Base-by-base conservation (phyloP, 2,797 vertebrate species). In the Sternotherus odoratus region DNA sequence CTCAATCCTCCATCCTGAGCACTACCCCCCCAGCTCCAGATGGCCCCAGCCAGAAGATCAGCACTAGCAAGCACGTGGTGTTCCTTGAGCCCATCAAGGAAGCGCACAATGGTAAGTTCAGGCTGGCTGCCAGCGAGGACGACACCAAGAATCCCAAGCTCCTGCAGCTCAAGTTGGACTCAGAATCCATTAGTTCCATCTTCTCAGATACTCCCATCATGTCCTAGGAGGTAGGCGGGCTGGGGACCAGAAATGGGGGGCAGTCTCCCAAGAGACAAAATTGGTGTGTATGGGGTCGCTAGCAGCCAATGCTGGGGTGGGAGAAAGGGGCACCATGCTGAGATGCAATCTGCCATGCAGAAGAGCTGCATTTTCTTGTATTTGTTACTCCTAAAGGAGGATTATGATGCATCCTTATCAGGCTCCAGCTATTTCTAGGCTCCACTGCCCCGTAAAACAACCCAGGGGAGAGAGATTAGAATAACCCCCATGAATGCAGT, bases 41-140 rank as follows among this genome's bases (percentile, higher is more conserved):
- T 0, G 98, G 98, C 57, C 98, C 98, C 5, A 98, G 98, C 81
- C 99, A 98, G 93, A 99, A 99, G 98, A 98, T 98, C 97, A 98
- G 99, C 39, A 96, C 98, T 97, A 99, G 98, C 98, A 99, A 99
- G 95, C 99, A 99, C 3, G 99, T 99, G 83, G 99, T 99, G 83
- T 99, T 99, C 97, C 98, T 99, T 48, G 99, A 99, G 98, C 99
- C 99, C 6, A 97, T 99, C 97, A 98, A 97, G 96, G 98, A 99
- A 95, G 98, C 98, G 10, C 98, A 99, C 95, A 99, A 99, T 0
- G 99, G 99, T 85, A 98, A 98, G 77, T 98, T 98, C 63, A 98
- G 98, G 96, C 97, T 98, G 90, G 98, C 98, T 6, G 97, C 98
- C 0, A 92, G 97, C 0, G 96, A 97, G 57, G 98, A 98, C 66